phyloP scores from a whole-genome alignment of 2,797 vertebrate genomes.

The Myotis vivesi region DNA sequence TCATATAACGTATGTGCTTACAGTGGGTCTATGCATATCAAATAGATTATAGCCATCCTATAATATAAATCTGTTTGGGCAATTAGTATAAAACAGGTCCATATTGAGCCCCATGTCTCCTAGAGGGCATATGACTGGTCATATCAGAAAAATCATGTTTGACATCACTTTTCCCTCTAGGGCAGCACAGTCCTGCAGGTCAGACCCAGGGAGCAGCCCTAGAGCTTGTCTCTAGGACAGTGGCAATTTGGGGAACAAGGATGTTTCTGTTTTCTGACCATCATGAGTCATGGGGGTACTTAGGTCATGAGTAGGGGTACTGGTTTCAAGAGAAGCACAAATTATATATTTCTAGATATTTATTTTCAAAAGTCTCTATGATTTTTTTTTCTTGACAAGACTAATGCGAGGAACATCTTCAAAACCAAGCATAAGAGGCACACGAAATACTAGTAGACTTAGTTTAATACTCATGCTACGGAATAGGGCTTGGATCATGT shows the following conservation, averaged over 20 bases:
- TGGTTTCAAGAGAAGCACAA: background rate
- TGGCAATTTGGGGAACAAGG: background rate
- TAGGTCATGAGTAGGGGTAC: background rate
- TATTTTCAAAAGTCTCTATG: background rate
- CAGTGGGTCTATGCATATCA: background rate
- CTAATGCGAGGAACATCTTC: background rate
- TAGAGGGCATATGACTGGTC: background rate
- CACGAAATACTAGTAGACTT: background rate
- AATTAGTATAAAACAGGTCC: background rate
- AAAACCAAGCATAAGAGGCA: background rate
- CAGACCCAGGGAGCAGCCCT: background rate
- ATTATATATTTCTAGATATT: background rate
- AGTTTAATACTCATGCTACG: background rate
- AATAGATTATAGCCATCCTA: background rate
- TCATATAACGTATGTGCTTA: background rate
- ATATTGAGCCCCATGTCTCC: background rate
- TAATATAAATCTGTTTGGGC: background rate
- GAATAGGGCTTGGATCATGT: background rate
- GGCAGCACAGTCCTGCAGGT: no score
- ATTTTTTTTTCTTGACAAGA: background rate
- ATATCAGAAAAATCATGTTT: background rate
- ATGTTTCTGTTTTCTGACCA: background rate
- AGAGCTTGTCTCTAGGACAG: background rate
- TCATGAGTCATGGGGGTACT: background rate
- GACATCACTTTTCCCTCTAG: background rate